Conservation (phyloP, 1,140 invertebrate genomes). For the Neodiprion fabricii region DNA sequence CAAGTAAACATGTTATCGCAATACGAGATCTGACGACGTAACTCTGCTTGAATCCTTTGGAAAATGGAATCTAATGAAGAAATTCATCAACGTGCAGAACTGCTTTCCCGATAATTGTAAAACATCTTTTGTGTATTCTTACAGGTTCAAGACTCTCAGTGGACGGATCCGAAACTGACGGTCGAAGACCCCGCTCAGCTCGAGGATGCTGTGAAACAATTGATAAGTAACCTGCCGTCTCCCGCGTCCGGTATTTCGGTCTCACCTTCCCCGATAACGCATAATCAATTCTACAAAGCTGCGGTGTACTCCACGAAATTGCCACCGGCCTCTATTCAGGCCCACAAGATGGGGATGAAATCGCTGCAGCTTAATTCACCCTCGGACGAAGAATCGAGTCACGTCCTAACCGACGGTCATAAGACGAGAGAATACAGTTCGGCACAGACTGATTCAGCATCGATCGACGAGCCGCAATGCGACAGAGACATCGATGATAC, state of each 20-base stretch:
- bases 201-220: constrained; percentile 70
- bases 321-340: constrained; percentile 47
- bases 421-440: background rate
- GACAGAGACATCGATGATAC: background rate
- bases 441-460: background rate
- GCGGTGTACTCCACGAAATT: constrained; percentile 47
- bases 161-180: constrained; percentile 44
- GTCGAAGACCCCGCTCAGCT: constrained; percentile 72
- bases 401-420: background rate
- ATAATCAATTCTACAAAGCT: constrained; percentile 51
- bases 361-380: constrained; percentile 28
- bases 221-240: constrained; percentile 72
- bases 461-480: background rate
- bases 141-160: constrained; percentile 12
- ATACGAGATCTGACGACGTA: too few relatives aligned
- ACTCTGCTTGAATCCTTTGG: too few relatives aligned
- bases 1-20: too few relatives aligned
- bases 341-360: constrained; percentile 46
- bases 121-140: too few relatives aligned
- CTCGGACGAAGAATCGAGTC: background rate
- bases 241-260: constrained; percentile 39
- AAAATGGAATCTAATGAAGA: too few relatives aligned
- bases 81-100: too few relatives aligned
- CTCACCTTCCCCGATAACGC: constrained; percentile 39
- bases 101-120: too few relatives aligned